phyloP scores from a whole-genome alignment of 1,140 invertebrate genomes.

The Drosophila nikananu region DNA sequence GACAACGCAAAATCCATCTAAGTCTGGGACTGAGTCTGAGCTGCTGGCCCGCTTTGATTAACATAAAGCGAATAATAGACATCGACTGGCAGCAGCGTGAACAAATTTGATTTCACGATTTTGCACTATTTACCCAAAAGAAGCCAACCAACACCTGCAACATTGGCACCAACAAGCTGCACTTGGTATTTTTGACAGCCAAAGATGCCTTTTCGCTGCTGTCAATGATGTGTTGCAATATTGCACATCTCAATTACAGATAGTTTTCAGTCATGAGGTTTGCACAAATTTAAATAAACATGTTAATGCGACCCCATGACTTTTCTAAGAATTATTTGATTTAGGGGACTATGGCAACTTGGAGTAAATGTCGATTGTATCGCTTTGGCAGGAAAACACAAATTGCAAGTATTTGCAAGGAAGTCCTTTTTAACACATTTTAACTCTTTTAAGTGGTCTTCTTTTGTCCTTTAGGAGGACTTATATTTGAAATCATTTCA shows the following conservation, averaged over 20 bases:
- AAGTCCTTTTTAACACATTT: background rate
- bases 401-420: background rate
- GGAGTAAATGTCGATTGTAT: background rate
- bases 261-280: slow-evolving; percentile 7
- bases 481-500: background rate
- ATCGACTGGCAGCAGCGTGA: slow-evolving; percentile 56
- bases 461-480: background rate
- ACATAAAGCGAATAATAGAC: slow-evolving; percentile 66
- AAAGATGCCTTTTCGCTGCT: slow-evolving; percentile 47
- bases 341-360: background rate
- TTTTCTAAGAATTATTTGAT: background rate
- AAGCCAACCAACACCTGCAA: slow-evolving; percentile 54
- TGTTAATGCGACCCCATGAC: background rate
- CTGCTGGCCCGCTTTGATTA: slow-evolving; percentile 60
- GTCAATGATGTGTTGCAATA: slow-evolving; percentile 58
- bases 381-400: background rate
- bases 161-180: slow-evolving; percentile 30
- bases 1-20: slow-evolving; percentile 41
- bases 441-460: too few species aligned
- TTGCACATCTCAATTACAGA: slow-evolving; percentile 52
- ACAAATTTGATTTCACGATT: slow-evolving; percentile 68
- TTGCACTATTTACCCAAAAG: slow-evolving; percentile 59
- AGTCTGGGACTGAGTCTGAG: slow-evolving; percentile 2
- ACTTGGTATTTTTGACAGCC: slow-evolving; percentile 49
- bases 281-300: slow-evolving; percentile 14